Base-by-base conservation (phyloP, 2,888 invertebrate species). In the Lampropteryx suffumata region DNA sequence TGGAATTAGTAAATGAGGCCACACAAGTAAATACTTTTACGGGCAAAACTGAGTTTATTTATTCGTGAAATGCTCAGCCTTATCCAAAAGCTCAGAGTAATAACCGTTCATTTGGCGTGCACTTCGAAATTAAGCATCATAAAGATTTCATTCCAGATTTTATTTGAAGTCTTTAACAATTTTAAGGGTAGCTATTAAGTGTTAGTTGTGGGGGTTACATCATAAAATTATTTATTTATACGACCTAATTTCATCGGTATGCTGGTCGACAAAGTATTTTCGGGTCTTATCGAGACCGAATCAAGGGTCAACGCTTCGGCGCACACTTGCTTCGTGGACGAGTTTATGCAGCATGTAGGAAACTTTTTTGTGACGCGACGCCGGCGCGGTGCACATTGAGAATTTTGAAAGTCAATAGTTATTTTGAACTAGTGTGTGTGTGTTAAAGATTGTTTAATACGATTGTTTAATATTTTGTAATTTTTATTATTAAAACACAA, bases 191-290 rank as follows among this genome's bases (percentile, higher is more conserved):
- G 71, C 74, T 64, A 73, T 78, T 79, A 79, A 78, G 76, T 77
- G 79, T 80, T 80, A 81, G 80, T 81, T 76, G 77, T 71, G 71
- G 70, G 72, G 79, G 80, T 75, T 74, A 74, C 81, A 79, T 84
- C 76, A 75, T 82, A 82, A 84, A 84, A 83, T 84, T 84, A 84
- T 84, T 84, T 84, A 84, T 85, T 85, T 84, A 86, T 84, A 81
- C 79, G 84, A 82, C 84, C 86, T 79, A 84, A 83, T 86, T 87
- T 79, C 71, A 76, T 76, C 69, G 75, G 80, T 76, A 79, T 84
- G 79, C 74, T 77, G 76, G 78, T 79, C 84, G 79, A 83, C 84
- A 82, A 86, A 84, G 84, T 83, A 85, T 82, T 84, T 85, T 84
- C 67, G 83, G 79, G 75, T 75, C 79, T 87, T 87, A 87, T 86